Evolutionary conservation across 2,797 vertebrate genomes (phyloP).

Genomic region (Pteronotus mesoamericanus): DNA sequence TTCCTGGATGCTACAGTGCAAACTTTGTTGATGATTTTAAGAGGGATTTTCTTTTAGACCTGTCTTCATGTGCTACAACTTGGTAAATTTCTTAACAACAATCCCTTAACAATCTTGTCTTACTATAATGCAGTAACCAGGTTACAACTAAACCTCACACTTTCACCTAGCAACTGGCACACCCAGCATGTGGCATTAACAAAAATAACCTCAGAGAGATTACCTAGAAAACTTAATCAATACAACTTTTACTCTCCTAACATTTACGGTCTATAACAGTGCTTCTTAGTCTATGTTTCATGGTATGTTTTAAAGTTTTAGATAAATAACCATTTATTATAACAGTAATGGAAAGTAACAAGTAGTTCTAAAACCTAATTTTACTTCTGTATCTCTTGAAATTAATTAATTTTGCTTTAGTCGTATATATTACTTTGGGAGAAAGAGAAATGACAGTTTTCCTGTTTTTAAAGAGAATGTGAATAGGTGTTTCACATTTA

Average conservation of each 20-base stretch:
- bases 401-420: conserved; percentile 9
- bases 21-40: conserved; percentile 35
- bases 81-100: conserved; percentile 40
- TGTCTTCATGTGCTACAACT: conserved; percentile 21
- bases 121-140: conserved; percentile 7
- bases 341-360: neutral
- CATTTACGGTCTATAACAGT: neutral
- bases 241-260: neutral
- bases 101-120: neutral
- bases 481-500: neutral
- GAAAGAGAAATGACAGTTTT: neutral
- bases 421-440: neutral
- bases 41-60: conserved; percentile 28
- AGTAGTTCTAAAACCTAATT: neutral
- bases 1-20: conserved; percentile 39
- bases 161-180: conserved; percentile 18
- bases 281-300: neutral
- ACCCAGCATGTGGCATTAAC: neutral
- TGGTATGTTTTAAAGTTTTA: neutral
- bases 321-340: neutral
- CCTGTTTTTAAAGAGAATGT: conserved; percentile 28
- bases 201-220: conserved; percentile 36
- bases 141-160: conserved; percentile 39
- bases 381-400: conserved; percentile 22
- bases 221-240: neutral